phyloP scores from a whole-genome alignment of 2,888 invertebrate species.

The Ecliptopera silaceata region DNA sequence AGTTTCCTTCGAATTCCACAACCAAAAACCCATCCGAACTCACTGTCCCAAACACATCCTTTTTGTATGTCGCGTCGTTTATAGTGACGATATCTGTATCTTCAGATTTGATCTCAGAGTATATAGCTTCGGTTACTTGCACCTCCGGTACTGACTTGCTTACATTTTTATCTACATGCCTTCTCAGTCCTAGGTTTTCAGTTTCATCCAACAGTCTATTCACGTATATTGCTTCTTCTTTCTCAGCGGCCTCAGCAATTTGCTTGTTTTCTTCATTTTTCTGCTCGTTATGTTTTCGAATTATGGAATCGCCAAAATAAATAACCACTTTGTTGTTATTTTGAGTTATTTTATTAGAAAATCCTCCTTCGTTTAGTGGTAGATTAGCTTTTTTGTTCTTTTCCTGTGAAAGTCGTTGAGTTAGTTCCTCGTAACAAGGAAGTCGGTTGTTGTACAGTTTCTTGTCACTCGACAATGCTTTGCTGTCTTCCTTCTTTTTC shows the following conservation, averaged over 20 bases:
- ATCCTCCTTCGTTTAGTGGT: slow-evolving; percentile 55
- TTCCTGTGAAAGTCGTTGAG: slow-evolving; percentile 73
- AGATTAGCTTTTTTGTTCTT: slow-evolving; percentile 72
- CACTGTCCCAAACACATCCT: slow-evolving; percentile 68
- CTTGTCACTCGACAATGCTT: slow-evolving; percentile 59
- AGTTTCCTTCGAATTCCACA: slow-evolving; percentile 85
- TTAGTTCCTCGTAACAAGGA: slow-evolving; percentile 77
- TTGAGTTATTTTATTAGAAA: slow-evolving; percentile 76
- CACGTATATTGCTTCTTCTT: slow-evolving; percentile 74
- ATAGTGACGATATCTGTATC: slow-evolving; percentile 58
- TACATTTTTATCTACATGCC: slow-evolving; percentile 64
- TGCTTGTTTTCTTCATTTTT: slow-evolving; percentile 65
- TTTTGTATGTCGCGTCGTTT: slow-evolving; percentile 72
- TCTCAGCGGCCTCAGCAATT: slow-evolving; percentile 50
- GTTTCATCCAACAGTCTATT: slow-evolving; percentile 68
- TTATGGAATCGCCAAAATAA: slow-evolving; percentile 87
- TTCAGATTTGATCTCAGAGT: slow-evolving; percentile 68
- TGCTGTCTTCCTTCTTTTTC: slow-evolving; percentile 64
- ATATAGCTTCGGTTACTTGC: slow-evolving; percentile 71
- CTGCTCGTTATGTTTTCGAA: slow-evolving; percentile 75
- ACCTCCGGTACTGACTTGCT: slow-evolving; percentile 60
- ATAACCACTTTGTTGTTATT: slow-evolving; percentile 87
- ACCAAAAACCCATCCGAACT: slow-evolving; percentile 82
- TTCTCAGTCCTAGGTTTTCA: slow-evolving; percentile 58
- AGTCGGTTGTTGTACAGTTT: slow-evolving; percentile 68